phyloP scores from a whole-genome alignment of 2,888 invertebrate genomes.

The Mongoloraphidia duomilia region DNA sequence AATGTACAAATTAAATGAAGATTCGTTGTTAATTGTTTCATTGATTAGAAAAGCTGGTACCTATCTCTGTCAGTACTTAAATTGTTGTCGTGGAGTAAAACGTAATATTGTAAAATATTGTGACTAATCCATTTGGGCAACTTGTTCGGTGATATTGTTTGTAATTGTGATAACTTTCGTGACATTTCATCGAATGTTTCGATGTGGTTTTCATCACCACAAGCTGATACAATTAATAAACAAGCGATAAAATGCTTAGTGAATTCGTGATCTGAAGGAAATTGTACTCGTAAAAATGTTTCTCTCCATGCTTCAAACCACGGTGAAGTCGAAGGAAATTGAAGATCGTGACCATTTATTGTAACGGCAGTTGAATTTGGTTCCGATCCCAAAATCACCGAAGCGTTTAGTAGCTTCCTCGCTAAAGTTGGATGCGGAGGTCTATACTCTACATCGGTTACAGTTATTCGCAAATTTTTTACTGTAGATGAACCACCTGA shows the following conservation, averaged over 20 bases:
- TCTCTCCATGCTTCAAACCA: slow-evolving; percentile 97
- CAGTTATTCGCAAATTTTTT: slow-evolving; percentile 60
- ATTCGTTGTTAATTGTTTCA: no score
- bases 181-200: slow-evolving; percentile 69
- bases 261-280: slow-evolving; percentile 91
- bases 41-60: slow-evolving; percentile 18
- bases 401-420: slow-evolving; percentile 59
- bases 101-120: slow-evolving; percentile 75
- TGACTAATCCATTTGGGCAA: slow-evolving; percentile 71
- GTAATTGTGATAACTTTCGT: slow-evolving; percentile 66
- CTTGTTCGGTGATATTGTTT: slow-evolving; percentile 59
- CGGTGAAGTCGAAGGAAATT: slow-evolving; percentile 63
- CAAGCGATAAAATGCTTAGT: slow-evolving; percentile 79
- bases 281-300: slow-evolving; percentile 74
- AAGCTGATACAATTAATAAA: slow-evolving; percentile 53
- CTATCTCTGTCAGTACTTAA: slow-evolving; percentile 61
- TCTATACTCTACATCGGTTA: slow-evolving; percentile 68
- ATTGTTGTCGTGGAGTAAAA: slow-evolving; percentile 73
- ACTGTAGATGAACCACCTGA: slow-evolving; percentile 57
- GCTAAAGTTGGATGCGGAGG: slow-evolving; percentile 72
- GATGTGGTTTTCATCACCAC: slow-evolving; percentile 60
- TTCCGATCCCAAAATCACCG: slow-evolving; percentile 25
- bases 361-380: slow-evolving; percentile 19
- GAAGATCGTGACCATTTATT: slow-evolving; percentile 38
- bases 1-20: neutral